These are phyloP conservation scores for Hylaea fasciaria DNA, from an alignment of 2,888 invertebrate species.

Conservation along the genomic window DNA sequence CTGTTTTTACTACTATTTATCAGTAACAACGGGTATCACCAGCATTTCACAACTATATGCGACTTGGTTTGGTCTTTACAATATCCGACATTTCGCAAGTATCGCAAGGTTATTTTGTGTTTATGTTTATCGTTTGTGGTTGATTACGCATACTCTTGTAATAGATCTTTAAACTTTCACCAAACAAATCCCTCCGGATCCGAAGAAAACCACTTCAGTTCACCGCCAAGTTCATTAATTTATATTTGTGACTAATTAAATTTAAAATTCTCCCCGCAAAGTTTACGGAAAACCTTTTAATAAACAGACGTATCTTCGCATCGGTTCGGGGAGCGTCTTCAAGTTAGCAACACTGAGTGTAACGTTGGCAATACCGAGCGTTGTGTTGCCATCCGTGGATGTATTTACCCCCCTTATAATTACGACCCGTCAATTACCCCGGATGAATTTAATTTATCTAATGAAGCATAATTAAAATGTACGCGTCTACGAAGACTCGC, in stretches of 20 bases:
- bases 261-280: slow-evolving; percentile 56
- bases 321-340: slow-evolving; percentile 49
- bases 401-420: slow-evolving; percentile 65
- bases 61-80: no score
- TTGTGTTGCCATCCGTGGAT: slow-evolving; percentile 57
- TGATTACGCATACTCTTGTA: neutral
- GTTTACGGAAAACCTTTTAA: slow-evolving; percentile 59
- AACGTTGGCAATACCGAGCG: slow-evolving; percentile 48
- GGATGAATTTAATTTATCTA: slow-evolving; percentile 83
- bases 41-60: no score
- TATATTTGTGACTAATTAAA: slow-evolving; percentile 61
- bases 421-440: slow-evolving; percentile 78
- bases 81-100: no score
- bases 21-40: no score
- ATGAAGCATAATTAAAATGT: slow-evolving; percentile 85
- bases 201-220: slow-evolving; percentile 47
- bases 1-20: no score
- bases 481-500: slow-evolving; percentile 71
- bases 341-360: slow-evolving; percentile 55
- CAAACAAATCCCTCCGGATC: slow-evolving; percentile 24
- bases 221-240: slow-evolving; percentile 51
- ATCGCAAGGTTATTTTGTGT: no score
- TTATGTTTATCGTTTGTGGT: no score
- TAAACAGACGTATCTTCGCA: slow-evolving; percentile 50
- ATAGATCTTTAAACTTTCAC: slow-evolving; percentile 37